These are phyloP conservation scores for Luperina nickerlii DNA, from an alignment of 2,888 invertebrate species.

Conservation along the genomic window DNA sequence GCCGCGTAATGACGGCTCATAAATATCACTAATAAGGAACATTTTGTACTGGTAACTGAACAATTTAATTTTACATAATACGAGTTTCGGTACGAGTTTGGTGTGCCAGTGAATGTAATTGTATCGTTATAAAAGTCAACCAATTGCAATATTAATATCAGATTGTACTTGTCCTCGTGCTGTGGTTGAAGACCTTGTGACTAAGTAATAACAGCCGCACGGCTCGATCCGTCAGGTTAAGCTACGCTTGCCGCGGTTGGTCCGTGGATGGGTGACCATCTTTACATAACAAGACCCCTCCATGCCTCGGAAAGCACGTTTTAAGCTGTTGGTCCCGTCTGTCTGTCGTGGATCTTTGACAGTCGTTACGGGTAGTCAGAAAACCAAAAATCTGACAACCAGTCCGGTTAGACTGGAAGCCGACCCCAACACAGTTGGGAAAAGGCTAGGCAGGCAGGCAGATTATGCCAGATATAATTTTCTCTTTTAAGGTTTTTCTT, in stretches of 20 bases:
- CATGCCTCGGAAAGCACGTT: neutral
- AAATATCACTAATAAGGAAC: constrained; percentile 68
- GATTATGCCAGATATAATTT: neutral
- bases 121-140: constrained; percentile 3
- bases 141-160: constrained; percentile 6
- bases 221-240: neutral
- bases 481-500: too few relatives aligned
- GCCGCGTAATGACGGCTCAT: constrained; percentile 75
- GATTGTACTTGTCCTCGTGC: neutral
- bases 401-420: neutral
- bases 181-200: neutral
- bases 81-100: constrained; percentile 30
- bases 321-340: neutral
- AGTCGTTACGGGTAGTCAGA: neutral
- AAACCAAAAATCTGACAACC: neutral
- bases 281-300: neutral
- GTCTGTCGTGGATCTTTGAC: neutral
- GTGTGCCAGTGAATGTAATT: constrained; percentile 12
- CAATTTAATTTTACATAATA: constrained; percentile 60
- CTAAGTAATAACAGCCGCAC: neutral
- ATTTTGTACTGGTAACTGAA: constrained; percentile 59
- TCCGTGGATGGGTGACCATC: neutral
- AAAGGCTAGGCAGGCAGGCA: neutral
- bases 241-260: neutral
- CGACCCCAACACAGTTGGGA: neutral